phyloP scores from a whole-genome alignment of 2,113 vertebrate genomes.

The Scopus umbretta region DNA sequence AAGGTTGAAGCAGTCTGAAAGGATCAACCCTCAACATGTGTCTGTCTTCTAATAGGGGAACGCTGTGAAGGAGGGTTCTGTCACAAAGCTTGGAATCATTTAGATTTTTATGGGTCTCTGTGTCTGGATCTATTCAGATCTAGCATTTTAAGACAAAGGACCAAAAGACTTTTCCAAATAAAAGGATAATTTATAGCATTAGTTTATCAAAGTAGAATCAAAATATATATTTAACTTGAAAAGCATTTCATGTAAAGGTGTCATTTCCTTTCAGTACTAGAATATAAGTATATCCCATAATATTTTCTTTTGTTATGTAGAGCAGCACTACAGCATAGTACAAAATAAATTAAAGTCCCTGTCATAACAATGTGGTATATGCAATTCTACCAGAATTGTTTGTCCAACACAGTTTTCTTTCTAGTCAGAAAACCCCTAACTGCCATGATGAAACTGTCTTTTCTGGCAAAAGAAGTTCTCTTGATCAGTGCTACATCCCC shows the following conservation, averaged over 20 bases:
- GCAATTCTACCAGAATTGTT: conserved; percentile 37
- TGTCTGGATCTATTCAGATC: conserved; percentile 46
- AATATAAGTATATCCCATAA: background rate
- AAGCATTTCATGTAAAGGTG: background rate
- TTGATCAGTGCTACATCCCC: conserved; percentile 12
- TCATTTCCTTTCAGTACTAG: background rate
- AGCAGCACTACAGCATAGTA: background rate
- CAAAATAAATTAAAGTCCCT: conserved; percentile 38
- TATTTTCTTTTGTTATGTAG: conserved; percentile 31
- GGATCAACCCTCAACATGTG: background rate
- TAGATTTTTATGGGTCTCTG: background rate
- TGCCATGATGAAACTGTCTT: conserved; percentile 25
- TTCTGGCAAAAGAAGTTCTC: conserved; percentile 11
- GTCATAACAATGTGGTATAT: conserved; percentile 34
- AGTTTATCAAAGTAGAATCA: conserved; percentile 23
- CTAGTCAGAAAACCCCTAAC: conserved; percentile 4
- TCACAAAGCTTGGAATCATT: background rate
- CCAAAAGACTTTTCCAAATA: background rate
- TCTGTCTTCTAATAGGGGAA: background rate
- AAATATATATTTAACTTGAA: background rate
- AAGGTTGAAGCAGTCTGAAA: background rate
- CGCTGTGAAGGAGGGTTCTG: background rate
- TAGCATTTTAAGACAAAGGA: background rate
- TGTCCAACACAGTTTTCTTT: conserved; percentile 48
- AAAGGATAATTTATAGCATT: conserved; percentile 10